phyloP scores from a whole-genome alignment of 2,888 invertebrate species.

The Melipona bicolor region DNA sequence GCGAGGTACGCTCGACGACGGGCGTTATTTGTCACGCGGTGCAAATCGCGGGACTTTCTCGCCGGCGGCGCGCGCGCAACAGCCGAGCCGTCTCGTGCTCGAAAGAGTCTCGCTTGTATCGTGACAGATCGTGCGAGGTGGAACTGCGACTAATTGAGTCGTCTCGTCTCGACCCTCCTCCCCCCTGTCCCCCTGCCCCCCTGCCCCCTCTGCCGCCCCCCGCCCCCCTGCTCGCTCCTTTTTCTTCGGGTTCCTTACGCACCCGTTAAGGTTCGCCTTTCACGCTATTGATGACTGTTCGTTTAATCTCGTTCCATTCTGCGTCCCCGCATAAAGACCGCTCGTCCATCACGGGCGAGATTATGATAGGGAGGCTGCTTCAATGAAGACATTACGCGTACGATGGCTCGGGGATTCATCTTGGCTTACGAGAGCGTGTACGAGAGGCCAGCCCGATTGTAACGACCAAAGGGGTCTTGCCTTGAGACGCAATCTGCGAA shows the following conservation, averaged over 20 bases:
- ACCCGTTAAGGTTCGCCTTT: constrained; percentile 38
- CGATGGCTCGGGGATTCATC: constrained; percentile 70
- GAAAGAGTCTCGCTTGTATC: constrained; percentile 46
- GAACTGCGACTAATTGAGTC: constrained; percentile 58
- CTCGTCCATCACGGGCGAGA: constrained; percentile 79
- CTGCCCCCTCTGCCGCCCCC: background rate
- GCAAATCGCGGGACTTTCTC: constrained; percentile 32
- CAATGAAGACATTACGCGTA: constrained; percentile 80
- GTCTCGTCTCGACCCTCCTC: constrained; percentile 23
- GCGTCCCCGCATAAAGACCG: constrained; percentile 77
- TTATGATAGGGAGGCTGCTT: constrained; percentile 79
- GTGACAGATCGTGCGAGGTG: constrained; percentile 56
- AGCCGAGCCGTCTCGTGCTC: background rate
- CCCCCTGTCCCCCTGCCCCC: background rate
- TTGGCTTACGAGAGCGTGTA: constrained; percentile 26
- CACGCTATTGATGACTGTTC: constrained; percentile 75
- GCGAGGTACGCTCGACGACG: background rate
- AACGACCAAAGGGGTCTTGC: constrained; percentile 13
- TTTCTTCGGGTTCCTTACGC: background rate
- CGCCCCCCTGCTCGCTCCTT: no score
- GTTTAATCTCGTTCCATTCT: constrained; percentile 78
- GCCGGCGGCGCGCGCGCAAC: constrained; percentile 23
- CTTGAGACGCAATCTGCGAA: constrained; percentile 39
- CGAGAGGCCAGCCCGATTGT: constrained; percentile 30
- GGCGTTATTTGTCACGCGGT: constrained; percentile 53